Base-by-base conservation (phyloP, 2,113 vertebrate genomes). In the Muntiacus reevesi region DNA sequence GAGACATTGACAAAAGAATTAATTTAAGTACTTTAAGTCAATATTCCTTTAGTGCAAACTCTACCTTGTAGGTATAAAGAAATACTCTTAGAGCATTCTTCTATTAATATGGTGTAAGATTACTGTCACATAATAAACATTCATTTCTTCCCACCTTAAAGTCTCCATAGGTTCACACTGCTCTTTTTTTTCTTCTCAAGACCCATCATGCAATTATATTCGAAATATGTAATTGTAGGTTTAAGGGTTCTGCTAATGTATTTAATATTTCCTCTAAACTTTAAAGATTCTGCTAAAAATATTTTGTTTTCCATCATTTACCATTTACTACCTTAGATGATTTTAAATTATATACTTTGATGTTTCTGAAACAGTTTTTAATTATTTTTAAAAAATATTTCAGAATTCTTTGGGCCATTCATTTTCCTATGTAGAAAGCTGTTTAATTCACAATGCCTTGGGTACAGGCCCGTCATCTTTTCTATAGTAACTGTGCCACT, bases 1-100 rank as follows among this genome's bases (percentile, higher is more conserved):
- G 98, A 97, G 97, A 97, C 99, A 99, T 99, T 99, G 99, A 99
- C 98, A 98, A 98, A 99, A 99, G 98, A 99, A 99, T 99, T 99
- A 98, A 98, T 99, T 98, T 98, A 99, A 99, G 98, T 98, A 98
- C 98, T 99, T 98, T 97, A 98, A 98, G 98, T 99, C 99, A 99
- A 98, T 99, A 99, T 98, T 98, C 98, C 98, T 98, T 98, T 96
- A 98, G 96, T 94, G 96, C 88, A 97, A 98, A 98, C 92, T 94
- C 97, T 98, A 97, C 93, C 94, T 99, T 96, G 98, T 98, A 98
- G 94, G 95, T 97, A 97, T 83, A 98, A 98, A 98, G 95, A 98
- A 98, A 98, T 98, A 95, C 74, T 76, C 83, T 94, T 92, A 94
- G 60, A 97, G 98, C 97, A 95, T 67, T 90, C 92, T 92, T 98